A percentile compares a stretch with the other conserved stretches of the same genome.
Evolutionary conservation across 1,140 invertebrate genomes (phyloP).

Genomic region (Chironomus tepperi): DNA sequence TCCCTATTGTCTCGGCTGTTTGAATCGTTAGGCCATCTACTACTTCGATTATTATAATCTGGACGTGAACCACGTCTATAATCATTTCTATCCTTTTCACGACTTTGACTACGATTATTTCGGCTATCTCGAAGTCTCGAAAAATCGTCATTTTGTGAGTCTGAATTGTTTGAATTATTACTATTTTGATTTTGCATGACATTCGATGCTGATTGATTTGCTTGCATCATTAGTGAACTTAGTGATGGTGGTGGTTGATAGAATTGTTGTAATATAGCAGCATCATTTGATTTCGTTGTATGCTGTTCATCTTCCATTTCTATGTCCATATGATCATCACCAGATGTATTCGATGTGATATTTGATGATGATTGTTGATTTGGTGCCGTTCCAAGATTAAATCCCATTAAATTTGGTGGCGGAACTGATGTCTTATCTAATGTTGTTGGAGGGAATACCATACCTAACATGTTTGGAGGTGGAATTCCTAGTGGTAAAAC

Average conservation of each 20-base stretch:
- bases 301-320: conserved; percentile 49
- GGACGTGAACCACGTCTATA: conserved; percentile 26
- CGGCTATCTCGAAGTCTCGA: conserved; percentile 29
- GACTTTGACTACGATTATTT: conserved; percentile 29
- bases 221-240: conserved; percentile 26
- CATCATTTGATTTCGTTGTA: conserved; percentile 27
- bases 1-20: conserved; percentile 25
- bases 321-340: conserved; percentile 57
- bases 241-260: conserved; percentile 33
- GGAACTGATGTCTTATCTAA: conserved; percentile 41
- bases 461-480: conserved; percentile 51
- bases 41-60: conserved; percentile 26
- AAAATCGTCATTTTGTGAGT: conserved; percentile 27
- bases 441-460: conserved; percentile 41
- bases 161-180: conserved; percentile 27
- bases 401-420: not conserved
- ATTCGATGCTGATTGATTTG: conserved; percentile 26
- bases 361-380: conserved; percentile 29
- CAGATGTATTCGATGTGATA: conserved; percentile 29
- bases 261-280: conserved; percentile 30
- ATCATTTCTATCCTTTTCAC: conserved; percentile 30
- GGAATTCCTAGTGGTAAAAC: conserved; percentile 53
- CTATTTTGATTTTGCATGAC: not conserved
- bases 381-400: conserved; percentile 36
- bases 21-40: conserved; percentile 25